Conservation (phyloP, 2,113 vertebrate species). For the Pica pica region DNA sequence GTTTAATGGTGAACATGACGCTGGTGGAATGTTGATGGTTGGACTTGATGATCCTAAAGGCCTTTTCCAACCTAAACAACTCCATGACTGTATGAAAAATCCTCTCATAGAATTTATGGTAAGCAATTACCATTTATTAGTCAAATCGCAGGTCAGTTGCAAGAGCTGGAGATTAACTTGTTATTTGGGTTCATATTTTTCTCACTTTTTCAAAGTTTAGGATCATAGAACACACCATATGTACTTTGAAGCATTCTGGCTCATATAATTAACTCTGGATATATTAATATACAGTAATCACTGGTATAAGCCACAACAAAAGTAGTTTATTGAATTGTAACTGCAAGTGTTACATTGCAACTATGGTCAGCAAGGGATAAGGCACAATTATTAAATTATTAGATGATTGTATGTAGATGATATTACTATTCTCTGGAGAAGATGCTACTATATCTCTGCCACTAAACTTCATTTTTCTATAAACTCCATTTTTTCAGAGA, state of each 20-base stretch:
- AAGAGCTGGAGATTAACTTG: neutral
- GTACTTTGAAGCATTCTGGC: neutral
- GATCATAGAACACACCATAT: neutral
- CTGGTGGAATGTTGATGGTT: neutral
- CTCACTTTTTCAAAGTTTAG: neutral
- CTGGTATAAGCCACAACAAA: neutral
- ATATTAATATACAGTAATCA: neutral
- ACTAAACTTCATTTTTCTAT: neutral
- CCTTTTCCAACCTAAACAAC: neutral
- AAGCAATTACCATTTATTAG: neutral
- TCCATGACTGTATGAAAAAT: neutral
- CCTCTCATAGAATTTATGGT: neutral
- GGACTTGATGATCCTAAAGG: neutral
- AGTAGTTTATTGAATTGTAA: neutral
- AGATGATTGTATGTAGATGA: neutral
- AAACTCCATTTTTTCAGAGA: neutral
- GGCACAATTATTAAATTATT: neutral
- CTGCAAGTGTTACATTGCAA: neutral
- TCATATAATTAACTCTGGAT: neutral
- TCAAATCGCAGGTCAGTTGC: neutral
- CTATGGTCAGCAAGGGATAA: neutral
- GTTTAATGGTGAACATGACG: accelerated
- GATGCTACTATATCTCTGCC: neutral
- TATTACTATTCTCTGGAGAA: neutral
- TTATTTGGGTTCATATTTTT: neutral